Conservation (phyloP, 2,888 invertebrate genomes). For the Acanthosepion esculentum region DNA sequence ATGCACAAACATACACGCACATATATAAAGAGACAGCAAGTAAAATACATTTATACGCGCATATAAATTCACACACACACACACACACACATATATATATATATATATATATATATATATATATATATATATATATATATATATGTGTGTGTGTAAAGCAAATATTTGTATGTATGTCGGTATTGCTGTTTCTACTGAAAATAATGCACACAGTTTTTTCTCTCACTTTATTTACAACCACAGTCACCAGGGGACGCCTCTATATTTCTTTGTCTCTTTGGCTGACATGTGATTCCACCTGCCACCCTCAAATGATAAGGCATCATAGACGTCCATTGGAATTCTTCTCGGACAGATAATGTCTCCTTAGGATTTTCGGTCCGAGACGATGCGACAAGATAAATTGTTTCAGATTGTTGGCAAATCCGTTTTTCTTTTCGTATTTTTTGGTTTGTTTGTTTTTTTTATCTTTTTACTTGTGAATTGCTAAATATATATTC, state of each 20-base stretch:
- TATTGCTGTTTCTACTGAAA: not conserved
- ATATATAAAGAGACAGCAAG: too few species aligned
- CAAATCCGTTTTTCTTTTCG: not conserved
- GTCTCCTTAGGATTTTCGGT: not conserved
- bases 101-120: not conserved
- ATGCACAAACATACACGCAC: not conserved
- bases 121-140: too few species aligned
- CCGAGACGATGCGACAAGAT: not conserved
- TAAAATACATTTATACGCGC: not conserved
- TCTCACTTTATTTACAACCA: not conserved
- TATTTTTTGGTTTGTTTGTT: not conserved
- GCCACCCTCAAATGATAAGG: not conserved
- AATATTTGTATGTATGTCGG: not conserved
- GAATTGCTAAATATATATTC: too few species aligned
- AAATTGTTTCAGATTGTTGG: not conserved
- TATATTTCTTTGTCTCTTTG: not conserved
- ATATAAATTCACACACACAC: not conserved
- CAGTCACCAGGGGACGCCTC: not conserved
- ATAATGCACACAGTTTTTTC: not conserved
- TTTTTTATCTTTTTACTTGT: not conserved
- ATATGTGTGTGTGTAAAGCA: too few species aligned
- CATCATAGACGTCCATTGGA: not conserved
- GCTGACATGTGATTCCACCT: not conserved
- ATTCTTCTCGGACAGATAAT: not conserved
- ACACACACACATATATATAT: not conserved